These are phyloP conservation scores for Hyperoplus immaculatus DNA, from an alignment of 2,797 vertebrate species.

Conservation along the genomic window DNA sequence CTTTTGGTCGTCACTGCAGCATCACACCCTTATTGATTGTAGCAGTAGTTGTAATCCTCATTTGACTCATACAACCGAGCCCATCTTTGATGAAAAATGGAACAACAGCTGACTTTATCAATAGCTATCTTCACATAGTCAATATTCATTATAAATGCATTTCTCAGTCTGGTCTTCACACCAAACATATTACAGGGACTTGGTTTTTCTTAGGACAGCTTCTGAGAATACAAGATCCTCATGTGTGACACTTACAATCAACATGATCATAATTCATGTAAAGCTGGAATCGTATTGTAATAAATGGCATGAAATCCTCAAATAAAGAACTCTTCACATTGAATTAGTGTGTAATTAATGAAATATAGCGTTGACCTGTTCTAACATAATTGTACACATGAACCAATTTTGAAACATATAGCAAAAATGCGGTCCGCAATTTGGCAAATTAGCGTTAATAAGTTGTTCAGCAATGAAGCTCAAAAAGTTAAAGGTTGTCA, in stretches of 20 bases:
- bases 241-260: background rate
- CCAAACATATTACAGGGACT: background rate
- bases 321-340: background rate
- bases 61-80: background rate
- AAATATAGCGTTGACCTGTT: background rate
- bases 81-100: background rate
- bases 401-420: background rate
- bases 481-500: too few relatives aligned
- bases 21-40: background rate
- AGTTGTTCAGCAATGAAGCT: too few relatives aligned
- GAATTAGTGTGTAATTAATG: background rate
- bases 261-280: constrained; percentile 6
- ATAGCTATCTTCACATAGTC: background rate
- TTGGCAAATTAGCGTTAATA: background rate
- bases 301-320: background rate
- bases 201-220: background rate
- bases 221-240: background rate
- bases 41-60: background rate
- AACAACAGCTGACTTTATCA: background rate
- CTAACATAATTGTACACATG: background rate
- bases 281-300: background rate
- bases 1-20: too few relatives aligned
- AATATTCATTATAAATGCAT: background rate
- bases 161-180: background rate
- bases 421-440: background rate